A percentile compares a stretch with the other conserved stretches of the same genome.
phyloP scores from a whole-genome alignment of 2,888 invertebrate species.

The Penaeus monodon region DNA sequence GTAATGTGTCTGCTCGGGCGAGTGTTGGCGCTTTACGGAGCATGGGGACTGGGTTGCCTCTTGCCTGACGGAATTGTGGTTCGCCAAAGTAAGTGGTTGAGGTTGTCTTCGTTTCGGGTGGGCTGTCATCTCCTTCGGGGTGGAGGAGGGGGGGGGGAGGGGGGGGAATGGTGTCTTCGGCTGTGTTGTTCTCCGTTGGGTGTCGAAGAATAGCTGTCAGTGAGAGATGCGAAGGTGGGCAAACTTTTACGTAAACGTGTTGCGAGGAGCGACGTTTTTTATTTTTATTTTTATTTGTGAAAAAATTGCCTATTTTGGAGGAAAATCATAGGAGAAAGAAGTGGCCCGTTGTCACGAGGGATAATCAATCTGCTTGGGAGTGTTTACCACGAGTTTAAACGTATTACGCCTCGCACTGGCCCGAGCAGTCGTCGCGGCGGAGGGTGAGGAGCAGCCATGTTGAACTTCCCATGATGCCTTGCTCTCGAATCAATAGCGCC shows the following conservation, averaged over 20 bases:
- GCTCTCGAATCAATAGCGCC: constrained; percentile 37
- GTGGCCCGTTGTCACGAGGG: no score
- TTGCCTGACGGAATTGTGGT: not conserved
- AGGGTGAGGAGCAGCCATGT: constrained; percentile 34
- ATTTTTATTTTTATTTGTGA: no score
- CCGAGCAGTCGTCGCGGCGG: constrained; percentile 13
- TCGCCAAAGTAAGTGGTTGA: constrained; percentile 12
- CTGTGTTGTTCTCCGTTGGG: no score
- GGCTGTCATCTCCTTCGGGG: not conserved
- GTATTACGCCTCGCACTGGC: not conserved
- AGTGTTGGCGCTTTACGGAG: constrained; percentile 26
- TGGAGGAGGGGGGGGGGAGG: no score
- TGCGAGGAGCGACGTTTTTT: no score
- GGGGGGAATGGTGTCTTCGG: no score
- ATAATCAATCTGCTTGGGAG: not conserved
- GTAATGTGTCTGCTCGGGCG: constrained; percentile 32
- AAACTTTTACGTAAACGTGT: no score
- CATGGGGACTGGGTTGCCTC: constrained; percentile 16
- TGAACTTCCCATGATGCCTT: constrained; percentile 44
- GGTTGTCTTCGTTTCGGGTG: not conserved
- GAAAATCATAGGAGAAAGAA: no score
- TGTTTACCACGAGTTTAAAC: not conserved
- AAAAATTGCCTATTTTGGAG: no score
- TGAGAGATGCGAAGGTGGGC: no score
- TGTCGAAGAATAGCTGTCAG: no score